Evolutionary conservation across 2,888 invertebrate genomes (phyloP).

Genomic region (Sinohyriopsis cumingii): DNA sequence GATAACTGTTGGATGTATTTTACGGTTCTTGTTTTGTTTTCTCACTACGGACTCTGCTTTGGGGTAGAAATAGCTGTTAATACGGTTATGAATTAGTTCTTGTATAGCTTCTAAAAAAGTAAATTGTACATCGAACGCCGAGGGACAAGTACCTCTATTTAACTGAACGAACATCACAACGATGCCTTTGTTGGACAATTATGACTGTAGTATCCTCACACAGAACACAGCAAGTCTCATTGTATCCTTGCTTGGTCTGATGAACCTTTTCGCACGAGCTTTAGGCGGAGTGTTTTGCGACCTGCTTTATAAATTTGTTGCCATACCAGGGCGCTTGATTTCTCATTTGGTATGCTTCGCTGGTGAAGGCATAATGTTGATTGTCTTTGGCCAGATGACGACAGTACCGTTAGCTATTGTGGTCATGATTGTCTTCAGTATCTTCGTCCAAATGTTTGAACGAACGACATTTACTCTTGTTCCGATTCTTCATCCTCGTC

Average conservation of each 20-base stretch:
- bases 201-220: constrained; percentile 8
- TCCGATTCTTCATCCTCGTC: constrained; percentile 2
- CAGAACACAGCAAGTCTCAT: constrained; percentile 12
- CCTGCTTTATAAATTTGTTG: neutral
- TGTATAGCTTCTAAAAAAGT: too few species aligned
- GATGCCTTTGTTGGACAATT: neutral
- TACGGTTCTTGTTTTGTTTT: too few species aligned
- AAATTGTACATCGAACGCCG: too few species aligned
- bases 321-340: neutral
- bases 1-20: neutral
- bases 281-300: constrained; percentile 12
- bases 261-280: constrained; percentile 12
- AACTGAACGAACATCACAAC: neutral
- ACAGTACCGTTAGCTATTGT: constrained; percentile 5
- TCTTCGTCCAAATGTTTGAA: constrained; percentile 12
- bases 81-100: too few species aligned
- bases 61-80: too few species aligned
- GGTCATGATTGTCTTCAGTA: constrained; percentile 12
- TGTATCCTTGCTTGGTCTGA: constrained; percentile 9
- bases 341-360: constrained; percentile 8
- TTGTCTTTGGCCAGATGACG: constrained; percentile 10
- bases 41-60: too few species aligned
- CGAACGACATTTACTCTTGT: constrained; percentile 12
- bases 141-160: constrained; percentile 7
- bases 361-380: constrained; percentile 9